Evolutionary conservation across 2,797 vertebrate species (phyloP), one percentile per base, ranked within the genome.

Genomic region (Coilia nasus): DNA sequence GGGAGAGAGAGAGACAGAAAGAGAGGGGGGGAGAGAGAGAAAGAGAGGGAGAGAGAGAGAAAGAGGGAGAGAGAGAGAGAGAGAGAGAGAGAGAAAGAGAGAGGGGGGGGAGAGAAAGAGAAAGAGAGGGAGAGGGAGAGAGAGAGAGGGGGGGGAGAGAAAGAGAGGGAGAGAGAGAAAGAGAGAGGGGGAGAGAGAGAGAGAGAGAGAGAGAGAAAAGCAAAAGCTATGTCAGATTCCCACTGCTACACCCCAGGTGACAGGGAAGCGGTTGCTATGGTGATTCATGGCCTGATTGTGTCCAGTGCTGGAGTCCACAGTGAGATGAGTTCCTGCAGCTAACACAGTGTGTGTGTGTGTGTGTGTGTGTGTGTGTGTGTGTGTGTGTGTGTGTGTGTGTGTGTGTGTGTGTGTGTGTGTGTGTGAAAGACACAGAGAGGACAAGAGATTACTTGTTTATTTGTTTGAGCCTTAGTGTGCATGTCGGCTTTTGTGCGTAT

Each of bases 121-220:
- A 19, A 6, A 35, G 25, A 71, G 10, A 71, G 2, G 9, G 50
- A 54, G 94, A 86, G 81, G 81, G 82, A 89, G 83, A 28, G 85
- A 89, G 83, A 25, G 25, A 71, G 19, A 83, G n/a, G 71, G 62
- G 9, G 50, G 9, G 50, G n/a, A 31, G 23, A 67, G 6, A 67
- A 10, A 47, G 46, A 47, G 94, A 86, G 81, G 81, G 82, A 89
- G 82, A 28, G 85, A 89, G 83, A 23, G 25, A 67, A n/a, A 54
- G 50, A 54, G 50, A 3, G 50, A 54, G 50, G 9, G 50, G 9
- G 50, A 54, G 50, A 54, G 50, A 54, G 50, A 54, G 50, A 54
- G 50, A 54, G 50, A 54, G 50, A 54, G 9, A 54, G 9, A 62
- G 21, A 62, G 1, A 62, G 6, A 62, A 17, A 21, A 12, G 25